phyloP scores from a whole-genome alignment of 1,140 invertebrate genomes.

The Drosophila baimaii region DNA sequence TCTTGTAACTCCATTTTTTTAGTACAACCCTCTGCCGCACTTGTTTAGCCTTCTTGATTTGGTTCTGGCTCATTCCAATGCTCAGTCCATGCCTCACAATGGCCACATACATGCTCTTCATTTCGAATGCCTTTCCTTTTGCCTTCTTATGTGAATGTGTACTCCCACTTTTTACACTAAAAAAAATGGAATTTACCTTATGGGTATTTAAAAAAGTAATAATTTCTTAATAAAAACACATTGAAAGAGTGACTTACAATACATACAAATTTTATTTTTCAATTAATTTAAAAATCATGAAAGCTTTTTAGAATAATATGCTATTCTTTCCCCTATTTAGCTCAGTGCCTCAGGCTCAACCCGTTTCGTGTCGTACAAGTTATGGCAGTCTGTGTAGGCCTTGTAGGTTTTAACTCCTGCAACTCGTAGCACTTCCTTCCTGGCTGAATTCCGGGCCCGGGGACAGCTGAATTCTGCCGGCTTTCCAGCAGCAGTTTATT shows the following conservation, averaged over 20 bases:
- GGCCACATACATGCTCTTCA: conserved; percentile 71
- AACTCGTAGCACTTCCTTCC: conserved; percentile 72
- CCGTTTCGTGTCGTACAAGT: conserved; percentile 69
- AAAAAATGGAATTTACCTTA: too few species aligned
- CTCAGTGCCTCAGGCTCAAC: conserved; percentile 16
- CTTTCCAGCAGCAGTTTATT: conserved; percentile 23
- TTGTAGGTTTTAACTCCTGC: conserved; percentile 47
- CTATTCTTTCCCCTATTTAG: too few species aligned
- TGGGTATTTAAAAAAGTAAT: too few species aligned
- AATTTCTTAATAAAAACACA: too few species aligned
- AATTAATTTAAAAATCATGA: too few species aligned
- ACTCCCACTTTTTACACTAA: conserved; percentile 24
- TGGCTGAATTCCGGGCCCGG: conserved; percentile 32
- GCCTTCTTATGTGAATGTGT: conserved; percentile 14
- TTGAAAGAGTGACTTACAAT: too few species aligned
- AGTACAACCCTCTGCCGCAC: not conserved
- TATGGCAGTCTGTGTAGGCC: conserved; percentile 49
- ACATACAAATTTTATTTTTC: too few species aligned
- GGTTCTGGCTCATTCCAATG: conserved; percentile 17
- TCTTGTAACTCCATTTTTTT: conserved; percentile 26
- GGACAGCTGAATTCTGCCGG: conserved; percentile 22
- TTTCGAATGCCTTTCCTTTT: conserved; percentile 63
- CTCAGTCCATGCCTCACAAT: conserved; percentile 31
- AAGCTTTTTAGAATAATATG: too few species aligned
- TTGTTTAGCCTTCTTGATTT: conserved; percentile 24